Conservation (phyloP, 2,888 invertebrate genomes). For the Chrysopilus asiliformis region DNA sequence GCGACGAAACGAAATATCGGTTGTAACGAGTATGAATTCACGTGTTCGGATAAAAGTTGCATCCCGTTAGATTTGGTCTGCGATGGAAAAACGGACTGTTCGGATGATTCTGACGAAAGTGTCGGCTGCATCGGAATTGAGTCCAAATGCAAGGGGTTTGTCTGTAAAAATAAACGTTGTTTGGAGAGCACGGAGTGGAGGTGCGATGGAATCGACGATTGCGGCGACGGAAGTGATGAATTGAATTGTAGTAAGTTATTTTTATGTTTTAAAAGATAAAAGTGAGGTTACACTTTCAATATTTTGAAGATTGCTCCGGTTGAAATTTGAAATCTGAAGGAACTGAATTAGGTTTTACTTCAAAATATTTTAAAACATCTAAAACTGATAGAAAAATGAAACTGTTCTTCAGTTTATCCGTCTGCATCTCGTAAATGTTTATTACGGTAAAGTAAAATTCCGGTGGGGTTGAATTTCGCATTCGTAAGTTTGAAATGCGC, state of each 20-base stretch:
- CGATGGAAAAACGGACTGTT: constrained; percentile 58
- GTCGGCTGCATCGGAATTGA: constrained; percentile 31
- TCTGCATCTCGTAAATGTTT: no score
- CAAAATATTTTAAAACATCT: no score
- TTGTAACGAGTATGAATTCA: constrained; percentile 28
- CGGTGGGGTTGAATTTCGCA: no score
- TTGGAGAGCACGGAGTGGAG: constrained; percentile 38
- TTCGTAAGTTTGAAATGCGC: no score
- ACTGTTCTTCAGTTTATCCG: no score
- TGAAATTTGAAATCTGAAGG: no score
- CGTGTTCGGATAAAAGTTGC: constrained; percentile 40
- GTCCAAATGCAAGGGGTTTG: constrained; percentile 45
- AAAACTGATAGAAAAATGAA: no score
- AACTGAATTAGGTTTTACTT: no score
- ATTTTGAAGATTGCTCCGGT: no score
- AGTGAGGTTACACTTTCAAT: background rate
- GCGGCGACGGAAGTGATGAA: constrained; percentile 44
- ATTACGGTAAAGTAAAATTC: no score
- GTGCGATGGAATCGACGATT: constrained; percentile 45
- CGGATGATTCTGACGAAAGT: constrained; percentile 56
- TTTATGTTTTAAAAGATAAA: constrained; percentile 2
- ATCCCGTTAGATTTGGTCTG: constrained; percentile 54
- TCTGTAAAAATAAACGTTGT: constrained; percentile 44
- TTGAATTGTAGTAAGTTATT: constrained; percentile 38
- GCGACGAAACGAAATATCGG: constrained; percentile 1